Percentiles rank a stretch among this genome's conserved stretches.
phyloP scores from a whole-genome alignment of 2,888 invertebrate species.

The Teleiodes luculella region DNA sequence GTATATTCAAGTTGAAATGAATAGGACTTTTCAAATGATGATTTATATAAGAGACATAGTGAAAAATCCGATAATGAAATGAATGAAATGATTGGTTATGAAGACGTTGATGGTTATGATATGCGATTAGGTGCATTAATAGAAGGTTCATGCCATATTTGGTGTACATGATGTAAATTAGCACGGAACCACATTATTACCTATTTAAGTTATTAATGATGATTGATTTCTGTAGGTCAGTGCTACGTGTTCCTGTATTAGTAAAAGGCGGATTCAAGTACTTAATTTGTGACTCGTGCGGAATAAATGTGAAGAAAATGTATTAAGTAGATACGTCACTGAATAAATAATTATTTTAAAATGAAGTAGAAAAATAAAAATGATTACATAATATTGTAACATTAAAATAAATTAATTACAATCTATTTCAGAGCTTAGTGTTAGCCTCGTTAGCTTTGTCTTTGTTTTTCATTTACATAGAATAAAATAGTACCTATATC shows the following conservation, averaged over 20 bases:
- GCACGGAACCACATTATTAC: neutral
- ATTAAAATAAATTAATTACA: conserved; percentile 12
- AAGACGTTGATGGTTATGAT: no score
- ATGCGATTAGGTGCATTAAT: no score
- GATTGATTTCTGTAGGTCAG: conserved; percentile 1
- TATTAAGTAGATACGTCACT: neutral
- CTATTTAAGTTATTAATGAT: neutral
- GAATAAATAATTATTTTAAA: conserved; percentile 2
- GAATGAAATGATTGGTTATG: no score
- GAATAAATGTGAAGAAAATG: neutral
- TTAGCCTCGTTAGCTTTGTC: conserved; percentile 74
- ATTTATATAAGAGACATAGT: no score
- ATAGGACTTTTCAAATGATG: no score
- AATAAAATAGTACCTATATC: conserved; percentile 50
- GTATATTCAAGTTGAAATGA: no score
- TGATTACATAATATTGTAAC: neutral
- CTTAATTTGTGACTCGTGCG: neutral
- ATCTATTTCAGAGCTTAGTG: conserved; percentile 16
- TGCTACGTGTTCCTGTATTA: neutral
- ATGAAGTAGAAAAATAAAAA: neutral
- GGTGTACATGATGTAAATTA: neutral
- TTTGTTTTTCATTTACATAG: conserved; percentile 38
- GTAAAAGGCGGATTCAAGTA: conserved; percentile 1
- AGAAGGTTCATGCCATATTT: no score
- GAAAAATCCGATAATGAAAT: no score